Percentiles rank a stretch among this genome's conserved stretches.
phyloP scores from a whole-genome alignment of 2,888 invertebrate genomes.

The Epistrophe eligans region DNA sequence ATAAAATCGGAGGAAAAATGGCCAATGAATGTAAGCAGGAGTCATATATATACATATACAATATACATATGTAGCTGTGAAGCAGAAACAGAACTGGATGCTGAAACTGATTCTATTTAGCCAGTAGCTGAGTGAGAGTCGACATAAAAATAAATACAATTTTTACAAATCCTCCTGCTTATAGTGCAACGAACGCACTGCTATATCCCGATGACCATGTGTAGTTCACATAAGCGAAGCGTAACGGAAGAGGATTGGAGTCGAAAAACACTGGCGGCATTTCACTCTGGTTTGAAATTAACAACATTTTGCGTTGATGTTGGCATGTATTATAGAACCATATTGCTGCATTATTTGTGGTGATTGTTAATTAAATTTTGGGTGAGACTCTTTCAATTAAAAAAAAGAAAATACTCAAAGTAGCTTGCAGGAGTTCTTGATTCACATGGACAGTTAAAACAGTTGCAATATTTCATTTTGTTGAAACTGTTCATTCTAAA shows the following conservation, averaged over 20 bases:
- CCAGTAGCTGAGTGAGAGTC: constrained; percentile 35
- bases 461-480: no score
- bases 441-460: no score
- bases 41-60: no score
- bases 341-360: not conserved
- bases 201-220: not conserved
- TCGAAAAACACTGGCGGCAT: constrained; percentile 35
- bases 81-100: not conserved
- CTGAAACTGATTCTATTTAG: not conserved
- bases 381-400: not conserved
- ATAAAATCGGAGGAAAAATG: constrained; percentile 51
- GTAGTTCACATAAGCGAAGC: not conserved
- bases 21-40: constrained; percentile 44
- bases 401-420: no score
- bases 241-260: not conserved
- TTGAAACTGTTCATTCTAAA: no score
- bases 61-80: no score
- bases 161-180: constrained; percentile 14
- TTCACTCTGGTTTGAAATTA: constrained; percentile 21
- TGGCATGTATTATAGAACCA: not conserved
- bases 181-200: not conserved
- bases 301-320: constrained; percentile 33
- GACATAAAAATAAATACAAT: constrained; percentile 35
- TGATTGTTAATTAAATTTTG: constrained; percentile 21
- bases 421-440: no score